These are phyloP conservation scores for Linnaemya tessellans DNA, from an alignment of 2,888 invertebrate species.

Conservation along the genomic window DNA sequence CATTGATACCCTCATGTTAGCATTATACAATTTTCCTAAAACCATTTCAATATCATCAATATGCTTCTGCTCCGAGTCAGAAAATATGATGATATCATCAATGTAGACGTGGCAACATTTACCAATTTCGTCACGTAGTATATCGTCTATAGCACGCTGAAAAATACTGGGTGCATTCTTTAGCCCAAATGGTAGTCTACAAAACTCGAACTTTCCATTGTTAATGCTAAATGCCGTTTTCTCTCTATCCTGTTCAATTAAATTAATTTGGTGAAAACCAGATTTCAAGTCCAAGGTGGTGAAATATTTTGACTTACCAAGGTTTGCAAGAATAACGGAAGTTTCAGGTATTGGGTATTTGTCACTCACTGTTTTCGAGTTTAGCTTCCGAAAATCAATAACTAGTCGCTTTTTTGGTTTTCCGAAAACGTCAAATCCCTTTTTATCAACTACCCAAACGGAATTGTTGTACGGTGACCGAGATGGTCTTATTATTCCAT, in stretches of 20 bases:
- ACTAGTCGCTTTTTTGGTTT: slow-evolving; percentile 65
- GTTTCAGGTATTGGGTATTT: slow-evolving; percentile 62
- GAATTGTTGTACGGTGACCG: slow-evolving; percentile 46
- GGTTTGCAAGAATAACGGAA: no score
- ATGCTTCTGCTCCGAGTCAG: no score
- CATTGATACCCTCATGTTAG: slow-evolving; percentile 20
- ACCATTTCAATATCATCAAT: not conserved
- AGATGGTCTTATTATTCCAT: no score
- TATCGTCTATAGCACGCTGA: slow-evolving; percentile 21
- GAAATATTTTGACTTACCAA: no score
- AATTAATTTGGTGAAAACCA: no score
- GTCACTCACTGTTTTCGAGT: slow-evolving; percentile 61
- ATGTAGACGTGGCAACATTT: slow-evolving; percentile 32
- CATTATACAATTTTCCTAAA: no score
- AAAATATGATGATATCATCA: slow-evolving; percentile 47
- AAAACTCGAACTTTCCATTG: slow-evolving; percentile 30
- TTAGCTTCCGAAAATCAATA: slow-evolving; percentile 69
- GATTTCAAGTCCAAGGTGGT: no score
- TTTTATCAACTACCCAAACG: slow-evolving; percentile 53
- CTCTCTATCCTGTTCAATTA: no score
- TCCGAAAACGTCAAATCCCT: slow-evolving; percentile 57
- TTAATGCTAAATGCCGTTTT: no score
- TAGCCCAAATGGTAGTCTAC: no score
- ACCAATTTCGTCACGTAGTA: not conserved
- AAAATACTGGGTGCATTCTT: no score